Evolutionary conservation across 2,888 invertebrate species (phyloP).

Genomic region (Trachelus stipa): DNA sequence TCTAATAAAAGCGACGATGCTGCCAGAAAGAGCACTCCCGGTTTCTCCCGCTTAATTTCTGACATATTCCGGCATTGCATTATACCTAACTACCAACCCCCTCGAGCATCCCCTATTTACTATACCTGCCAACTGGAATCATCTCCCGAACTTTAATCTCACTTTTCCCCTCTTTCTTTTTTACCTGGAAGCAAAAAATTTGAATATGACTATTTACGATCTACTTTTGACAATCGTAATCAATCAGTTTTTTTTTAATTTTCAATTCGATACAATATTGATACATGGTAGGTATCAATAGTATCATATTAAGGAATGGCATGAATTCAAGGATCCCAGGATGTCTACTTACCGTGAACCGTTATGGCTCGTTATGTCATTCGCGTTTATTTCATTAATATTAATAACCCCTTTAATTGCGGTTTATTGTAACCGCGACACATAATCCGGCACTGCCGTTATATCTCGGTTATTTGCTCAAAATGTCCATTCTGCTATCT

Average conservation of each 20-base stretch:
- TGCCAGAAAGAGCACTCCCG: slow-evolving; percentile 55
- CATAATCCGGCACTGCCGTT: slow-evolving; percentile 18
- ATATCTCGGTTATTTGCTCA: neutral
- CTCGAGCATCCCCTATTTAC: neutral
- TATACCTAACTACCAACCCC: slow-evolving; percentile 32
- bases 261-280: neutral
- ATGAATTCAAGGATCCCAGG: neutral
- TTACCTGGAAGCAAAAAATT: neutral
- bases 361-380: slow-evolving; percentile 4
- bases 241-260: neutral
- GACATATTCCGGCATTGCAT: slow-evolving; percentile 65
- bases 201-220: neutral
- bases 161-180: neutral
- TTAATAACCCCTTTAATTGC: slow-evolving; percentile 14
- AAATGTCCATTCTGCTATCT: neutral
- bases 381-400: slow-evolving; percentile 15
- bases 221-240: neutral
- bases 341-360: neutral
- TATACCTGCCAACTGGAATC: slow-evolving; percentile 3
- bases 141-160: slow-evolving; percentile 1
- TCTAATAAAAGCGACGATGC: slow-evolving; percentile 65
- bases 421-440: slow-evolving; percentile 12
- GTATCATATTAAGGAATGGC: neutral
- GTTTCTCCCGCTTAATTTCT: slow-evolving; percentile 63
- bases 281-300: neutral